A percentile compares a stretch with the other conserved stretches of the same genome.
These are phyloP conservation scores for Tribolium freemani DNA, from an alignment of 2,888 invertebrate species.

Conservation along the genomic window DNA sequence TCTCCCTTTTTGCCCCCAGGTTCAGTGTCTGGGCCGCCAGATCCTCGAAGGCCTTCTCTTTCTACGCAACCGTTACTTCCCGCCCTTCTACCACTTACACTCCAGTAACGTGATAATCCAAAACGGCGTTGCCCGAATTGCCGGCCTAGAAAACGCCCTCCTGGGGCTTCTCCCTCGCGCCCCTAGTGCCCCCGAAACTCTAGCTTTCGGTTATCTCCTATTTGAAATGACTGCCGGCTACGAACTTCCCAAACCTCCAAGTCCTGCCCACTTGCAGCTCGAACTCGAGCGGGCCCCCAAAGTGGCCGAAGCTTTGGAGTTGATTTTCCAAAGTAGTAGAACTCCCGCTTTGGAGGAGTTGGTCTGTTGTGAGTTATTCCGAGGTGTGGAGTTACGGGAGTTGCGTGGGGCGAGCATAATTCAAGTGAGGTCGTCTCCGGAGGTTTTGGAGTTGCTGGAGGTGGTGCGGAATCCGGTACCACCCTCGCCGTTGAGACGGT, in stretches of 20 bases:
- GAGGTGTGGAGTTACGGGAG: conserved; percentile 90
- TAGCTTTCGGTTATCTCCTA: conserved; percentile 86
- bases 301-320: conserved; percentile 82
- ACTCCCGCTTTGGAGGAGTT: conserved; percentile 86
- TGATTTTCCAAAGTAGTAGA: conserved; percentile 80
- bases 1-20: too few relatives aligned
- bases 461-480: conserved; percentile 59
- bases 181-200: conserved; percentile 74
- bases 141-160: conserved; percentile 89
- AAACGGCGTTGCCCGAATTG: conserved; percentile 90
- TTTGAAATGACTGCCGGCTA: conserved; percentile 94
- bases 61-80: conserved; percentile 89
- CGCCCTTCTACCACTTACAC: conserved; percentile 88
- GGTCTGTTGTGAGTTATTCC: conserved; percentile 85
- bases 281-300: conserved; percentile 81
- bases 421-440: conserved; percentile 57
- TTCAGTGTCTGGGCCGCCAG: conserved; percentile 89
- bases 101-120: conserved; percentile 93
- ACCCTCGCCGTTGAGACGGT: conserved; percentile 61
- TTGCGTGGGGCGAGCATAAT: conserved; percentile 87
- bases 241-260: conserved; percentile 82
- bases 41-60: conserved; percentile 89
- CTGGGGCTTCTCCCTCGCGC: conserved; percentile 79
- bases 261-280: conserved; percentile 79
- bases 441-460: conserved; percentile 63